A percentile compares a stretch with the other conserved stretches of the same genome.
These are phyloP conservation scores for Anoncus sp. DNA, from an alignment of 2,888 invertebrate species.

Conservation along the genomic window DNA sequence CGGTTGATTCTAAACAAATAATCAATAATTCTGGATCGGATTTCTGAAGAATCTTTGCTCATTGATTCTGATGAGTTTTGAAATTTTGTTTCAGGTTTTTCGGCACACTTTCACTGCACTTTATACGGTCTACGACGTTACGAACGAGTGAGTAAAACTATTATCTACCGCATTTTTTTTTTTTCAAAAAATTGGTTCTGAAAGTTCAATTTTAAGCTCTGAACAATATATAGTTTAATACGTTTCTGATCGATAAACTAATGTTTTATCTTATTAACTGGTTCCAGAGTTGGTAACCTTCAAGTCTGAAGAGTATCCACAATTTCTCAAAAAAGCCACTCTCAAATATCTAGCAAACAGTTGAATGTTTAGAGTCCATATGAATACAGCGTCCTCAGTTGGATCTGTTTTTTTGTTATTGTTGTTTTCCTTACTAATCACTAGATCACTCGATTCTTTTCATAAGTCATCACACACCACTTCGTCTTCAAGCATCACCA, in stretches of 20 bases:
- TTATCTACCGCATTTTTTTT: not conserved
- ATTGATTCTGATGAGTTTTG: not conserved
- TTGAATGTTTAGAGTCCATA: too few relatives aligned
- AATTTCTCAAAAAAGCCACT: too few relatives aligned
- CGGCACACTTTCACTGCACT: conserved; percentile 94
- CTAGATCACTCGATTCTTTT: not conserved
- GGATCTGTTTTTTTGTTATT: not conserved
- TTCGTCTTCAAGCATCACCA: conserved; percentile 91
- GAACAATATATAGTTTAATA: not conserved
- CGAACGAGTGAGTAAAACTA: conserved; percentile 90
- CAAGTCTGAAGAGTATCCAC: too few relatives aligned
- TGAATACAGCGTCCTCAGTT: not conserved
- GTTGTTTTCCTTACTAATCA: not conserved
- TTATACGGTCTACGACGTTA: conserved; percentile 96
- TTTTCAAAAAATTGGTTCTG: not conserved
- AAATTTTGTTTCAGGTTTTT: conserved; percentile 89
- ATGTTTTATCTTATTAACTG: too few relatives aligned
- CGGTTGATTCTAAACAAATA: not conserved
- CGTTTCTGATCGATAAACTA: not conserved
- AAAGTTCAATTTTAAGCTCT: not conserved
- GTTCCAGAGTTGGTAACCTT: too few relatives aligned
- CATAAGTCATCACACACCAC: conserved; percentile 91
- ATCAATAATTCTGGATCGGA: not conserved
- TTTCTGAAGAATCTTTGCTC: not conserved
- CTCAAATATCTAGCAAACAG: too few relatives aligned